Conservation (phyloP, 2,113 vertebrate species). For the Muntiacus muntjak region DNA sequence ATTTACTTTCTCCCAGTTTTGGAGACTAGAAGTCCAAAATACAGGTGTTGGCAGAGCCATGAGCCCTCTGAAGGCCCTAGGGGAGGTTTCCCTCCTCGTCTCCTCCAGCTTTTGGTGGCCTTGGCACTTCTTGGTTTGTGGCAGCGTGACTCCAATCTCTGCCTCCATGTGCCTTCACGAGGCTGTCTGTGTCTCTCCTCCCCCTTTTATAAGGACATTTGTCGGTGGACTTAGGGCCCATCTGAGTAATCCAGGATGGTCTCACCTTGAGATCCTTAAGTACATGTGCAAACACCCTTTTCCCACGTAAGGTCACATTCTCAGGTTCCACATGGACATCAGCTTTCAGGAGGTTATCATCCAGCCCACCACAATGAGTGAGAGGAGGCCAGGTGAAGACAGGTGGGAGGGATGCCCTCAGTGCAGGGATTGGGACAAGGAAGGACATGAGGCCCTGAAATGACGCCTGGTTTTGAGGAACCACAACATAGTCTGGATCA, state of each 20-base stretch:
- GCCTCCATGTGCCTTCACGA: not conserved
- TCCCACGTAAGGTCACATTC: not conserved
- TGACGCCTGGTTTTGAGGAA: not conserved
- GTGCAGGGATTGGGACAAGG: not conserved
- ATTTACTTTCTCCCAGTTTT: not conserved
- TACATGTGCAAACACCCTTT: not conserved
- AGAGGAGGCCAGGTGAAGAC: not conserved
- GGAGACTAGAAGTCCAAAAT: not conserved
- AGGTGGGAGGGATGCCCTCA: not conserved
- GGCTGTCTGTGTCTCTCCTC: not conserved
- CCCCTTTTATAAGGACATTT: not conserved
- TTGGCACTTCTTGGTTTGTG: not conserved
- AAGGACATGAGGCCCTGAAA: not conserved
- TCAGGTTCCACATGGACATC: not conserved
- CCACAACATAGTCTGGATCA: not conserved
- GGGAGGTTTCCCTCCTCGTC: not conserved
- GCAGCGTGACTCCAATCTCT: not conserved
- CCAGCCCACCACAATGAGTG: not conserved
- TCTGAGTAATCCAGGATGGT: not conserved
- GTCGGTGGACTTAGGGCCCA: not conserved
- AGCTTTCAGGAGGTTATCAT: not conserved
- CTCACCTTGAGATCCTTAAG: not conserved
- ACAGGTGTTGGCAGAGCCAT: not conserved
- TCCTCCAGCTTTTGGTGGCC: not conserved
- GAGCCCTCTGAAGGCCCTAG: not conserved